phyloP scores from a whole-genome alignment of 2,113 vertebrate genomes.

The mouse (Mus musculus) region DNA sequence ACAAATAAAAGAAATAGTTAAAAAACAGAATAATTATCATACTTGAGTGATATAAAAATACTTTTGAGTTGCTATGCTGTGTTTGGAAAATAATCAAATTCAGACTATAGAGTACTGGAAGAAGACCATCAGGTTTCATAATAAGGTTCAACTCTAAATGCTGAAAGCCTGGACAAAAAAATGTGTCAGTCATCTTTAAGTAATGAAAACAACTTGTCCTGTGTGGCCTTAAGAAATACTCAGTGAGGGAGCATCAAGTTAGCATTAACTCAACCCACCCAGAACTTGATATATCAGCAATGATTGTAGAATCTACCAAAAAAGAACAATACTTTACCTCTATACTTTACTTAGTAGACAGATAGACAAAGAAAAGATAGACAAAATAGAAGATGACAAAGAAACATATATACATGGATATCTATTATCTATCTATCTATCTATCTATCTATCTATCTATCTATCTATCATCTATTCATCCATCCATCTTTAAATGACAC shows the following conservation, averaged over 20 bases:
- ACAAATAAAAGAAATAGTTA: neutral
- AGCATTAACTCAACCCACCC: neutral
- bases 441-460: too few species aligned
- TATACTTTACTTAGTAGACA: too few species aligned
- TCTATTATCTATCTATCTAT: too few species aligned
- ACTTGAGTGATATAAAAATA: neutral
- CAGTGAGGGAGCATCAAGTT: neutral
- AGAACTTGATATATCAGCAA: neutral
- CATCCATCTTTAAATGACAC: neutral
- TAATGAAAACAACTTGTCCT: neutral
- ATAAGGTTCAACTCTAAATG: neutral
- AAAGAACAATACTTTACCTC: rapidly evolving
- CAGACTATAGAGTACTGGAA: neutral
- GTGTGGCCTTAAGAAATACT: neutral
- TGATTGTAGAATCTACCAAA: neutral
- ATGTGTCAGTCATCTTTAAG: neutral
- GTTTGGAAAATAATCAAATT: neutral
- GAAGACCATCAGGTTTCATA: neutral
- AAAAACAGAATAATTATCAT: neutral
- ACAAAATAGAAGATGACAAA: neutral
- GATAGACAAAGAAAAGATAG: too few species aligned
- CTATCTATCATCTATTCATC: too few species aligned
- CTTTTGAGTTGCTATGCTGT: neutral
- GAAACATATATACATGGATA: neutral
- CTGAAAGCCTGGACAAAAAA: neutral